These are phyloP conservation scores for Naso thynnoides DNA, from an alignment of 2,797 vertebrate genomes.

Conservation along the genomic window DNA sequence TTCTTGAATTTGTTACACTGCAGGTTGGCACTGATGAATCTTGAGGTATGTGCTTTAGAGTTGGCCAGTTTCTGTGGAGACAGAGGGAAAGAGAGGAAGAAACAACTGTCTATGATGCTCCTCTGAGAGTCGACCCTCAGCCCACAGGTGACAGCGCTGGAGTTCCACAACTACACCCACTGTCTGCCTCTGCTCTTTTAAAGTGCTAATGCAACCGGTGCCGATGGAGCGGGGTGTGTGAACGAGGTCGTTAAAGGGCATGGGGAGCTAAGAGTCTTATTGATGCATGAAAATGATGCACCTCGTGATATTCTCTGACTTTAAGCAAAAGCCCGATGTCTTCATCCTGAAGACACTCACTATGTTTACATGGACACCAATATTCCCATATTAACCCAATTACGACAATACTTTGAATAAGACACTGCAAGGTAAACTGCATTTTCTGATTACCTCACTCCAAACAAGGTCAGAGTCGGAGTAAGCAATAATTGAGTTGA, in stretches of 20 bases:
- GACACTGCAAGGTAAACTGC: too few species aligned
- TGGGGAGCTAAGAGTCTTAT: neutral
- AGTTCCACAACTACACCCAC: constrained; percentile 4
- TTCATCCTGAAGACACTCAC: constrained; percentile 16
- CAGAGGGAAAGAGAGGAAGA: constrained; percentile 3
- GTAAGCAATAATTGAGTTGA: too few species aligned
- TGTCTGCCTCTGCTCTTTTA: neutral
- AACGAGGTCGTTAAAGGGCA: constrained; percentile 26
- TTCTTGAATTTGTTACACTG: constrained; percentile 99
- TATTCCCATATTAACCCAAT: too few species aligned
- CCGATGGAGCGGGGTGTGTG: constrained; percentile 2
- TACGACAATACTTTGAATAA: too few species aligned
- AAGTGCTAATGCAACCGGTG: constrained; percentile 21
- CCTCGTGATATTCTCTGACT: constrained; percentile 56
- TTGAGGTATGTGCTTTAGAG: constrained; percentile 94
- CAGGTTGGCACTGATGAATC: constrained; percentile 97
- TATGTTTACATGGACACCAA: too few species aligned
- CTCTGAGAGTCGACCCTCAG: neutral
- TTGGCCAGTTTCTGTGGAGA: constrained; percentile 87
- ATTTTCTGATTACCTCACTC: too few species aligned
- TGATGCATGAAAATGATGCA: constrained; percentile 15
- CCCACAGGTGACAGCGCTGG: constrained; percentile 7
- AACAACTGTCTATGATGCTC: neutral
- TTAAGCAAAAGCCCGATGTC: constrained; percentile 30
- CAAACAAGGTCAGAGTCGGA: too few species aligned